Conservation (phyloP, 2,888 invertebrate genomes). For the Luperina nickerlii region DNA sequence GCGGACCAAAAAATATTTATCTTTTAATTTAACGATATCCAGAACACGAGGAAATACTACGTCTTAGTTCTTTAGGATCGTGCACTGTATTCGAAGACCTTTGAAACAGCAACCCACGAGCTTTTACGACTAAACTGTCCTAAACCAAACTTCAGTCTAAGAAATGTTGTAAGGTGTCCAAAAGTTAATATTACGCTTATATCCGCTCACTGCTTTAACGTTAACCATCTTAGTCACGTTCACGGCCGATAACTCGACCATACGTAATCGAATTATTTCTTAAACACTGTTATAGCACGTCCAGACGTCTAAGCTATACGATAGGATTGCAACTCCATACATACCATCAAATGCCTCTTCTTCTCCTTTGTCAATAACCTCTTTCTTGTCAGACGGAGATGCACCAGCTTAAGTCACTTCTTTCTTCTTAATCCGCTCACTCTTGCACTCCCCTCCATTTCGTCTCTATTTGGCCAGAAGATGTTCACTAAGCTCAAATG, state of each 20-base stretch:
- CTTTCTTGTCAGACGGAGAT: background rate
- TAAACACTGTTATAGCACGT: constrained; percentile 15
- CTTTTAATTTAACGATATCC: constrained; percentile 11
- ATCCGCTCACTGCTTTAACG: constrained; percentile 60
- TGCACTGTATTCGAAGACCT: background rate
- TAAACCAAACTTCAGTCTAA: constrained; percentile 64
- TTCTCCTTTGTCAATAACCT: background rate
- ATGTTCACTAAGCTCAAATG: background rate
- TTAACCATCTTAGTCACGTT: constrained; percentile 68
- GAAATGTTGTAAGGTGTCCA: constrained; percentile 70
- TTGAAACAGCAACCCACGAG: background rate
- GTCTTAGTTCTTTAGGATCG: background rate
- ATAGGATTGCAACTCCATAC: background rate
- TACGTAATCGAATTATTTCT: constrained; percentile 29
- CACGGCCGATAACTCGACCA: constrained; percentile 62
- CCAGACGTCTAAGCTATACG: background rate
- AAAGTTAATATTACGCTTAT: constrained; percentile 72
- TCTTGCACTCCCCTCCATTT: background rate
- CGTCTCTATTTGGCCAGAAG: background rate
- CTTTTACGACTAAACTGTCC: constrained; percentile 20
- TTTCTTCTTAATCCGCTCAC: background rate
- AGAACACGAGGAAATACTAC: constrained; percentile 14
- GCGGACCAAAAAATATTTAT: constrained; percentile 22
- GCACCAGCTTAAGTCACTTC: background rate
- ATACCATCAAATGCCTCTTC: background rate